Percentiles rank a stretch among this genome's conserved stretches.
Evolutionary conservation across 1,140 invertebrate genomes (phyloP).

Genomic region (Brachionus angularis): DNA sequence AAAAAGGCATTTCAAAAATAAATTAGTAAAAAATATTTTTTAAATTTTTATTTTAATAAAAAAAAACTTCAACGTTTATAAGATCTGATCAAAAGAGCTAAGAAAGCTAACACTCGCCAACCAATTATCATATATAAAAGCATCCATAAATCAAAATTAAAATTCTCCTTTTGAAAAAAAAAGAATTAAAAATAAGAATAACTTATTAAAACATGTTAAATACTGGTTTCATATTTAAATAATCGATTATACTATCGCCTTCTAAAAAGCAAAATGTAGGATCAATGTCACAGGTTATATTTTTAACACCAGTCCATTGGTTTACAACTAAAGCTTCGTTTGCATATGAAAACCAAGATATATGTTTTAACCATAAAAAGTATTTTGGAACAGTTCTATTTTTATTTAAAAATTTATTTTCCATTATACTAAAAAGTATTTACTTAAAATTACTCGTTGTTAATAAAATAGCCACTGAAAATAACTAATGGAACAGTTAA

Average conservation of each 20-base stretch:
- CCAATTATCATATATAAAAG: neutral
- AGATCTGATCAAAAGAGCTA: neutral
- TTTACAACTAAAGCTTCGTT: slow-evolving; percentile 22
- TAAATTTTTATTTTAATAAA: neutral
- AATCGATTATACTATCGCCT: slow-evolving; percentile 23
- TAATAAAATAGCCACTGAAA: slow-evolving; percentile 22
- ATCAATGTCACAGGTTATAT: slow-evolving; percentile 4
- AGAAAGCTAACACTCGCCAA: neutral
- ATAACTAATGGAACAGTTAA: slow-evolving; percentile 81
- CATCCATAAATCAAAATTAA: neutral
- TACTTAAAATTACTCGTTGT: slow-evolving; percentile 6
- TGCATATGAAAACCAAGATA: slow-evolving; percentile 32
- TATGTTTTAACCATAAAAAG: slow-evolving; percentile 33
- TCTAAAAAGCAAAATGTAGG: slow-evolving; percentile 9
- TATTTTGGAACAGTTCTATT: slow-evolving; percentile 7
- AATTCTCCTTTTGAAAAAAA: too few species aligned
- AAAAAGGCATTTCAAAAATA: neutral
- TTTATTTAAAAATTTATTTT: slow-evolving; percentile 55
- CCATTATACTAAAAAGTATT: too few species aligned
- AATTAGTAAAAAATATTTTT: neutral
- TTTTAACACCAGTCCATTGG: slow-evolving; percentile 35
- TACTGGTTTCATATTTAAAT: slow-evolving; percentile 24
- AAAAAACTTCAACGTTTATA: neutral
- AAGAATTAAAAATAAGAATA: too few species aligned
- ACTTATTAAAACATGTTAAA: too few species aligned